Evolutionary conservation across 2,888 invertebrate genomes (phyloP).

Genomic region (Cyaniris semiargus): DNA sequence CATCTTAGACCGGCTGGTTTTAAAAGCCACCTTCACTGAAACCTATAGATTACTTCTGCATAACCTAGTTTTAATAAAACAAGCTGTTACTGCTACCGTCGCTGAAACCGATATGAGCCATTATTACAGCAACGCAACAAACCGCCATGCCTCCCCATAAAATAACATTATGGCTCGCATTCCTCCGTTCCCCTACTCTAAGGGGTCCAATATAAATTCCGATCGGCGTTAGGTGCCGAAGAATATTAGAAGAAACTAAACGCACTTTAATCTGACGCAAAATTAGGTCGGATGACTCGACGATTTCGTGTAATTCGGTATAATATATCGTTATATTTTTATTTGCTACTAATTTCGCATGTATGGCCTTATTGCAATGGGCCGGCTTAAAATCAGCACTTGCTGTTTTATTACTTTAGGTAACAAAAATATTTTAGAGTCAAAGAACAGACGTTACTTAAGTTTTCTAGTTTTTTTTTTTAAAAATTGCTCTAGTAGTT

Average conservation of each 20-base stretch:
- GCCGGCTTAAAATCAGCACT: too few species aligned
- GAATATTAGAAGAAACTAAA: conserved; percentile 31
- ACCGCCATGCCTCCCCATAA: conserved; percentile 23
- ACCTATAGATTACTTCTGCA: background rate
- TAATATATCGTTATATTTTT: background rate
- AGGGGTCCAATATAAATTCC: conserved; percentile 41
- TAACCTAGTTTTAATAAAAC: background rate
- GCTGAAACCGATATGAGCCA: background rate
- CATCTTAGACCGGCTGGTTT: too few species aligned
- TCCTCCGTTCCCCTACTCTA: conserved; percentile 35
- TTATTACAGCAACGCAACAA: background rate
- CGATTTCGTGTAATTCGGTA: background rate
- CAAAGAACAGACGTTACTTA: too few species aligned
- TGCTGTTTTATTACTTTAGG: too few species aligned
- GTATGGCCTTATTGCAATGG: too few species aligned
- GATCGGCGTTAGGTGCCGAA: conserved; percentile 38
- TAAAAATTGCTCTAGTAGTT: too few species aligned
- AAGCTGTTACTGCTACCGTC: background rate
- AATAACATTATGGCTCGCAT: conserved; percentile 23
- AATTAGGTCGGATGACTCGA: background rate
- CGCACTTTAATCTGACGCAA: conserved; percentile 23
- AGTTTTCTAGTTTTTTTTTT: too few species aligned
- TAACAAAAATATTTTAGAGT: too few species aligned
- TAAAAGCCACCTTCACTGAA: too few species aligned
- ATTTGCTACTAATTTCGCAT: background rate